phyloP scores from a whole-genome alignment of 1,140 invertebrate genomes.

The Patella vulgata region DNA sequence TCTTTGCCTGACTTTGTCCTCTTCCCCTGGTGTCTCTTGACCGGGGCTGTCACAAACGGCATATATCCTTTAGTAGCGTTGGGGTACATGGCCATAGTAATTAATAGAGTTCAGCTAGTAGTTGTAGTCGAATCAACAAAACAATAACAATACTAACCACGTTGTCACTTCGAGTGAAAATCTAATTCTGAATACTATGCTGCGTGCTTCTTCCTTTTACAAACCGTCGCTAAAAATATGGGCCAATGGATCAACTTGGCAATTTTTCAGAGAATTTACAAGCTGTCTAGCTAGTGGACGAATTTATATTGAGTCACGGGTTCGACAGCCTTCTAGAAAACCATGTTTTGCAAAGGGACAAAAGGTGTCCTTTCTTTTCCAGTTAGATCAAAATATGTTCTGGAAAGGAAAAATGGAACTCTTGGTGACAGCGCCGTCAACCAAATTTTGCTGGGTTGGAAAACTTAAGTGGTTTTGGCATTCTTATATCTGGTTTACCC shows the following conservation, averaged over 20 bases:
- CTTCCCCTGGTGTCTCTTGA: conserved; percentile 37
- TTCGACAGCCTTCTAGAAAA: no score
- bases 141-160: neutral
- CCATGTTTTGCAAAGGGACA: no score
- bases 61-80: conserved; percentile 61
- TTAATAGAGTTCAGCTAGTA: conserved; percentile 4
- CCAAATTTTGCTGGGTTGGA: no score
- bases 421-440: no score
- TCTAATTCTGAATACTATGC: neutral
- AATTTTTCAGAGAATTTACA: conserved; percentile 47
- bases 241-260: conserved; percentile 51
- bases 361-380: no score
- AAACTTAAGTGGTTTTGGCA: no score
- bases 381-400: no score
- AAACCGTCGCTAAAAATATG: conserved; percentile 12
- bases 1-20: conserved; percentile 38
- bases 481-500: no score
- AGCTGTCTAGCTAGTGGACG: conserved; percentile 36
- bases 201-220: neutral
- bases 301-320: conserved; percentile 25
- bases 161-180: conserved; percentile 14
- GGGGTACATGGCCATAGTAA: conserved; percentile 59
- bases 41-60: conserved; percentile 54
- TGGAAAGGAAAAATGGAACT: no score
- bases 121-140: conserved; percentile 7